Conservation (phyloP, 2,888 invertebrate species). For the Megalurothrips usitatus region DNA sequence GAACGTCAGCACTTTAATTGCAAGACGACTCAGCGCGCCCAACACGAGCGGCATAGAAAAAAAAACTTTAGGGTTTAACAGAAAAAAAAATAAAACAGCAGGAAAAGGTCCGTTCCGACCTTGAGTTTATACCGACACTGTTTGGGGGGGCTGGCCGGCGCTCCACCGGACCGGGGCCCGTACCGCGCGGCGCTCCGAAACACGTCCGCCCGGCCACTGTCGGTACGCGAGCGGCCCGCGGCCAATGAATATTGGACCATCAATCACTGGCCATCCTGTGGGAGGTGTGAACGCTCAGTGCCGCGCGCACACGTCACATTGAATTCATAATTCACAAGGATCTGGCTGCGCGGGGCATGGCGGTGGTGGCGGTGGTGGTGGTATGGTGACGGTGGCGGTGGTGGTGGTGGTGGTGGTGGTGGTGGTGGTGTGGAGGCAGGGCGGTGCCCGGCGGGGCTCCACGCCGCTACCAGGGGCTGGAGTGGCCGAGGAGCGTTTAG, state of each 20-base stretch:
- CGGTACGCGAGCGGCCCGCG: background rate
- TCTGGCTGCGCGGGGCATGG: background rate
- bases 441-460: too few species aligned
- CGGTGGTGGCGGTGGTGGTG: background rate
- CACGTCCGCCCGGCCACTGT: background rate
- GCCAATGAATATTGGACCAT: background rate
- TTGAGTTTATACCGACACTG: too few species aligned
- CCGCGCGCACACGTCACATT: background rate
- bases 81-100: too few species aligned
- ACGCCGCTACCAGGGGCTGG: background rate
- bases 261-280: background rate
- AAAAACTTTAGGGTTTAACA: too few species aligned
- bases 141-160: too few species aligned
- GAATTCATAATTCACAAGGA: conserved; percentile 5
- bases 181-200: too few species aligned
- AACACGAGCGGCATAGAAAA: too few species aligned
- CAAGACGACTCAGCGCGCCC: too few species aligned
- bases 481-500: background rate
- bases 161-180: too few species aligned
- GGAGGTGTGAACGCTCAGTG: background rate
- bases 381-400: background rate
- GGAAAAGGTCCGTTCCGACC: too few species aligned
- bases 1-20: too few species aligned
- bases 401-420: background rate
- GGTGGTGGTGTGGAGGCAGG: too few species aligned